Conservation (phyloP, 1,140 invertebrate species). For the Pseudomyrmex pallidus region DNA sequence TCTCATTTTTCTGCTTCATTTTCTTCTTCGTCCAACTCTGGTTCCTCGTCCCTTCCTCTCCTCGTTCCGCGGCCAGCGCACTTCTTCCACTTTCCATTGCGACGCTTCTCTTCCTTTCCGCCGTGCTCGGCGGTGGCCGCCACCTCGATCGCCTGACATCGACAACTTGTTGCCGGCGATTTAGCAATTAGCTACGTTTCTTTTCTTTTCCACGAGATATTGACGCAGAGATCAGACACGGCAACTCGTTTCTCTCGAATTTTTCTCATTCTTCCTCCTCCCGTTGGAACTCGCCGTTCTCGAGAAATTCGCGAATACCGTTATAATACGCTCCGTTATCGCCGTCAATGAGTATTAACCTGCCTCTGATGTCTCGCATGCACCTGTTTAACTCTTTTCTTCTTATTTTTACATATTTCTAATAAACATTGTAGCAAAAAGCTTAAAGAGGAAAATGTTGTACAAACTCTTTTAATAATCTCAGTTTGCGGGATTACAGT, state of each 20-base stretch:
- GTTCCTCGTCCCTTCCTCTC: conserved; percentile 12
- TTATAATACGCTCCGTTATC: conserved; percentile 39
- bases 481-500: conserved; percentile 6
- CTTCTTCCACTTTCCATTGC: conserved; percentile 57
- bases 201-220: background rate
- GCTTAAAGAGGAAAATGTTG: background rate
- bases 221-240: conserved; percentile 34
- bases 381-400: background rate
- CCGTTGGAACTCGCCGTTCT: conserved; percentile 1
- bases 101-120: conserved; percentile 23
- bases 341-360: conserved; percentile 8
- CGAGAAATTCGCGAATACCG: conserved; percentile 42
- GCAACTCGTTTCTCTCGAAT: conserved; percentile 33
- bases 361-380: background rate
- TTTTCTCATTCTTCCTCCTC: conserved; percentile 12
- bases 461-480: conserved; percentile 11
- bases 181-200: conserved; percentile 80
- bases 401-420: background rate
- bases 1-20: conserved; percentile 37
- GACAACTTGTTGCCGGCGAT: conserved; percentile 79
- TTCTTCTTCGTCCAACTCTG: conserved; percentile 46
- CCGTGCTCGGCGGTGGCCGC: conserved; percentile 1
- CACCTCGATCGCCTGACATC: conserved; percentile 63
- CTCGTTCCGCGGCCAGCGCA: conserved; percentile 36
- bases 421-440: background rate